Evolutionary conservation across 2,888 invertebrate genomes (phyloP), one percentile per base, ranked within the genome.

Genomic region (Pilophorus perplexus): DNA sequence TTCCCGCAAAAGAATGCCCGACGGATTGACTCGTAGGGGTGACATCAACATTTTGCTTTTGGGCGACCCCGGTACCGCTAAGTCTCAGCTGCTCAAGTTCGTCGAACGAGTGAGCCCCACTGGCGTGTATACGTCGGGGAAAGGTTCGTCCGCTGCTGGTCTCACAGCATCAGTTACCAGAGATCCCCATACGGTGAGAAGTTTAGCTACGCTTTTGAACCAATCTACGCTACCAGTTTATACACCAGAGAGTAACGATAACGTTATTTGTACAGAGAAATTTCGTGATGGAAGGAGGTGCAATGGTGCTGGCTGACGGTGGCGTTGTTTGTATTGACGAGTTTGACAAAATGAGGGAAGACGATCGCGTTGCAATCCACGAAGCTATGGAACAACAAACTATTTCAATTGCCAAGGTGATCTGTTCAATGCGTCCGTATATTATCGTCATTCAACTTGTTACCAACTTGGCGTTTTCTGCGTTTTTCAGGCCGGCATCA

Each of bases 321-420:
- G 99, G 99, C 25, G 96, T 98, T 1, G 98, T 99, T 0, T 99
- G 99, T 77, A 99, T 99, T 76, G 99, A 99, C 78, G 99, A 99
- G 79, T 99, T 99, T 78, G 98, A 99, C 79, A 99, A 99, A 81
- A 99, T 99, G 99, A 84, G 93, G 64, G 98, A 99, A 78, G 98
- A 99, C 76, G 99, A 99, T 78, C 83, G 98, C 71, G 99, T 99
- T 6, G 98, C 98, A 42, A 99, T 99, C 75, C 99, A 99, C 78
- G 99, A 99, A 80, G 99, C 99, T 22, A 99, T 99, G 99, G 99
- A 99, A 77, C 99, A 99, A 75, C 99, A 99, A 79, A 99, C 99
- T 2, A 99, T 99, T 75, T 98, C 97, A 1, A 96, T 99, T 72
- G 98, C 99, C 1, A 99, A 99, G 82, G 86, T 86, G n/a, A n/a